Evolutionary conservation across 2,797 vertebrate genomes (phyloP), one percentile per base, ranked within the genome.

Genomic region (Gallinago nigripennis): DNA sequence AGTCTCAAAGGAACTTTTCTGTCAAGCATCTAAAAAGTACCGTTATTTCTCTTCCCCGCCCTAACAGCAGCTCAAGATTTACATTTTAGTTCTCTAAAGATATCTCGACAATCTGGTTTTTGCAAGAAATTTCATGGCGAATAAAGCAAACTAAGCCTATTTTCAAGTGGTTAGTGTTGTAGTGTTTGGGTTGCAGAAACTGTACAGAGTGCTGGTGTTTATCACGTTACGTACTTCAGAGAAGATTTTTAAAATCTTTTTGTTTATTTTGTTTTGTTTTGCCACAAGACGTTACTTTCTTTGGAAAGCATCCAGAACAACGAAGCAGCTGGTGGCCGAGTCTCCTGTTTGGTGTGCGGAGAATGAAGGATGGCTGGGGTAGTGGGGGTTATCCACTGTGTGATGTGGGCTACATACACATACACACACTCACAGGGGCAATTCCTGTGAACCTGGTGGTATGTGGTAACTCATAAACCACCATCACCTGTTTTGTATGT

Each of bases 1-100:
- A 53, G 60, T 92, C 92, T 92, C 97, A 94, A 87, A 96, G 90
- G 89, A 88, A 76, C 94, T 90, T 92, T 56, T 57, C 87, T 81
- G 72, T 88, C 80, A 92, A 61, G 80, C 71, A 56, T 63, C 71
- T 87, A 57, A 63, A 82, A 92, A 79, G 46, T 81, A 77, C 51
- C 1, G 4, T 76, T 92, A 75, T 83, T 96, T 96, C 48, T 91
- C 51, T 88, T 92, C 43, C 39, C 13, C 56, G 23, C 51, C 33
- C 43, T 70, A 89, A 66, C 69, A 76, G 88, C 83, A 96, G 75
- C 50, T 88, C 1, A 0, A 46, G 73, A 88, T 94, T 83, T 84
- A 60, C 45, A 35, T 75, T 89, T 57, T 60, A 87, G 56, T 35
- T 88, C 86, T 63, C 77, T 78, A n/a, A 73, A 89, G 78, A 31